Evolutionary conservation across 1,140 invertebrate genomes (phyloP), one percentile per base, ranked within the genome.

Genomic region (Asbolus verrucosus): DNA sequence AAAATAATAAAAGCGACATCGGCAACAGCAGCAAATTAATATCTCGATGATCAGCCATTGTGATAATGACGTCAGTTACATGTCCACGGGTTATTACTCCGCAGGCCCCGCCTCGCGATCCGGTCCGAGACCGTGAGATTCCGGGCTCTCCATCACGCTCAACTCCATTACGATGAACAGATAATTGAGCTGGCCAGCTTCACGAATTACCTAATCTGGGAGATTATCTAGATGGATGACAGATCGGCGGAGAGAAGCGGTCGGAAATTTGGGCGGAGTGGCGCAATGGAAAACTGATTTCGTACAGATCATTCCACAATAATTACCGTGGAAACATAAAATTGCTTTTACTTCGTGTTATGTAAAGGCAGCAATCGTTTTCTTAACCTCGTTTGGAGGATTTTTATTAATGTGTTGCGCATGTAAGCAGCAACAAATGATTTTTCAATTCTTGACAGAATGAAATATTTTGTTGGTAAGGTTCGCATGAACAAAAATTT

Each of bases 61-160:
- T 67, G 68, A 70, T 60, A 71, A 65, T 65, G 60, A 61, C 61
- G 61, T 69, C 61, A 72, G 24, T 62, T 62, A 19, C 19, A 63
- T 21, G 21, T 24, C 24, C 41, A 43, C 59, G 67, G 67, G 67
- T 69, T 69, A 69, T 63, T 69, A 69, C 43, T 50, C 67, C 16
- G 21, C 65, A 50, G 43, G 67, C 59, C 43, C 54, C 67, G 59
- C 67, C 67, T 65, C 33, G 30, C 36, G 67, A 60, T 54, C 67
- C 31, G 67, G 67, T 38, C 67, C 62, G 13, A 19, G 43, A 50
- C 15, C 16, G 46, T 54, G 46, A 54, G 46, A 54, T 54, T 54
- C 46, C 46, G 46, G 46, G 11, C 46, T 54, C 46, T 54, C 46
- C 46, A 54, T 54, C 46, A 54, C 46, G 27, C n/a, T 27, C 9